Base-by-base conservation (phyloP, 2,888 invertebrate genomes). In the Rhaphigaster nebulosa region DNA sequence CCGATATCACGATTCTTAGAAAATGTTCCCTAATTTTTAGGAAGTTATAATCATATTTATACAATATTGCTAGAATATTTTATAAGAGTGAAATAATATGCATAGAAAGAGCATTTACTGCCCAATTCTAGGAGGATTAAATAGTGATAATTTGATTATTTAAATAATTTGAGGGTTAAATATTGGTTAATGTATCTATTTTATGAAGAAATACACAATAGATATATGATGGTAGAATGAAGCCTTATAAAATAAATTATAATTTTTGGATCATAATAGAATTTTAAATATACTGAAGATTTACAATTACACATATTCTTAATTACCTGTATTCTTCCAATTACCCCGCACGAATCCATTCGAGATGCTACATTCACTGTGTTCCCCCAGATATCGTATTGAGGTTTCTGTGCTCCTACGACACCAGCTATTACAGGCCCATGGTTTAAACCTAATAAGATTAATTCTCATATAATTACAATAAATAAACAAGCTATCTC, bases 371-470 rank as follows among this genome's bases (percentile, higher is more conserved):
- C 98, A 93, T 99, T 99, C 29, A 99, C 99, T 0, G 99, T 99
- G 94, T 99, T 99, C 26, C 99, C 98, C 99, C 99, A 99, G 93
- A 99, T 99, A 93, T 99, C 99, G 94, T 99, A 99, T 94, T 99
- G 99, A 0, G 99, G 99, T 93, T 99, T 99, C 94, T 99, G 98
- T 0, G 99, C 99, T 0, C 99, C 99, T 45, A 99, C 98, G 34
- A 99, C 99, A 0, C 99, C 99, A 0, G 99, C 99, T 93, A 99
- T 98, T 45, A 99, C 98, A 0, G 98, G 97, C 0, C 98, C 98
- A 93, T 97, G 97, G 93, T 96, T 97, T 90, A 98, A 94, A 91
- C 98, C 98, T 98, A 93, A 84, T 45, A n/a, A 84, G n/a, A 45
- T 65, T 65, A 65, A 34, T 65, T 65, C n/a, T 20, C 84, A 23